Percentiles rank a stretch among this genome's conserved stretches.
phyloP scores from a whole-genome alignment of 2,113 vertebrate species.

The Cathartes aura region DNA sequence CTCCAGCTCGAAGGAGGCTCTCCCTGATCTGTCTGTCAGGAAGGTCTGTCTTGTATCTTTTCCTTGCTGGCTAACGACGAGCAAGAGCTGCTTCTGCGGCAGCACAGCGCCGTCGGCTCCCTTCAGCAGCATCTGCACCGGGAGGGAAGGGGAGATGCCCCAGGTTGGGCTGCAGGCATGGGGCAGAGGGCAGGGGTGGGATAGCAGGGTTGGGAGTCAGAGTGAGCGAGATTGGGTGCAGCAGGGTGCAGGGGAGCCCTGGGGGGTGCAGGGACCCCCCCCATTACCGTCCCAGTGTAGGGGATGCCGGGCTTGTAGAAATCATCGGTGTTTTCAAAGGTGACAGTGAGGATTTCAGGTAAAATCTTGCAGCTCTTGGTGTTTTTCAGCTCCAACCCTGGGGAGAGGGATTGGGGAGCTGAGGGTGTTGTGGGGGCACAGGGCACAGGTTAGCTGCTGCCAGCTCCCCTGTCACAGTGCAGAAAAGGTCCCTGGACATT shows the following conservation, averaged over 20 bases:
- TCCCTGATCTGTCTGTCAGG: background rate
- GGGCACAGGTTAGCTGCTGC: background rate
- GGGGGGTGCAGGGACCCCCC: rapidly evolving
- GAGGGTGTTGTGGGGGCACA: background rate
- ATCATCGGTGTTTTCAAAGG: background rate
- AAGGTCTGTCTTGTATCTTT: rapidly evolving
- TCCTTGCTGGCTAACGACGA: rapidly evolving
- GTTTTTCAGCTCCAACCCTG: slow-evolving; percentile 16
- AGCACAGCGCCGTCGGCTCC: rapidly evolving
- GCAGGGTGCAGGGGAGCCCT: background rate
- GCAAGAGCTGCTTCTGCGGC: background rate
- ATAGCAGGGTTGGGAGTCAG: background rate
- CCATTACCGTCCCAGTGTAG: background rate
- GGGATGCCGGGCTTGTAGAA: slow-evolving; percentile 4
- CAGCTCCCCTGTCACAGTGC: rapidly evolving
- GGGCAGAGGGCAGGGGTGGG: background rate
- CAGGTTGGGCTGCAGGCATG: background rate
- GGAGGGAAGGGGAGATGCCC: background rate
- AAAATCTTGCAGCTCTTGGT: background rate
- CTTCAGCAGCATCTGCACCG: background rate
- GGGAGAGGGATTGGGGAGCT: background rate
- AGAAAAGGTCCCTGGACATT: background rate
- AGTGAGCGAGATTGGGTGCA: background rate
- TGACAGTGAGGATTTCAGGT: rapidly evolving
- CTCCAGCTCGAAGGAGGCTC: background rate